Evolutionary conservation across 2,113 vertebrate species (phyloP), one percentile per base, ranked within the genome.

Genomic region (Cololabis saira): DNA sequence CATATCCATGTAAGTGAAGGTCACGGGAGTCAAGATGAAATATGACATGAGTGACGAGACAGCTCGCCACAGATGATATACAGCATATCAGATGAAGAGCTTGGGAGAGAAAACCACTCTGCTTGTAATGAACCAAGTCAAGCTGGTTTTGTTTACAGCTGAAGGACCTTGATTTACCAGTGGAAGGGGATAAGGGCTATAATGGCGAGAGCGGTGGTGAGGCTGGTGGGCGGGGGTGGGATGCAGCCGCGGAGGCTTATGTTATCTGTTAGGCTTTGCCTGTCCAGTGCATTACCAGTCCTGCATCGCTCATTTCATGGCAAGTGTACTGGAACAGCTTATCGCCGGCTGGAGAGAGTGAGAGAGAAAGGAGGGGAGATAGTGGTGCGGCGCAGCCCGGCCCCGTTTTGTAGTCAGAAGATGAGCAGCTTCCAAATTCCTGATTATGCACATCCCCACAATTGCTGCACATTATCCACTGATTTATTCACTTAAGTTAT

Each of bases 281-380:
- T 87, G 85, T 88, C 89, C 84, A 78, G 61, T 76, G 81, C 84
- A 86, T 90, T 88, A 90, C 61, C 51, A 88, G 83, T 53, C 84
- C 81, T 82, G 84, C 80, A 81, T 89, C 69, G 73, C 79, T 88
- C 76, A 86, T 92, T 90, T 91, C 81, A 87, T 89, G 87, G 86
- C 79, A 79, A 82, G 80, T 85, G 74, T 81, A 85, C 88, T 90
- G 87, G 89, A 90, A 88, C 85, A 87, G 89, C 92, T 91, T 91
- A 90, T 85, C 67, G 82, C 48, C 44, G 81, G 80, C 85, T 82
- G 83, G 55, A 87, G 79, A 76, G 71, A 64, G 65, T 14, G 51
- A 59, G 66, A 3, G 69, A 52, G 71, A 18, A 61, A 22, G 24
- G 12, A 16, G 33, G 15, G 41, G 17, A 2, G 61, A 7, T 5